Evolutionary conservation across 37 sponge, comb jelly and placozoan species (phyloP).

Genomic region (Oopsacas minuta): DNA sequence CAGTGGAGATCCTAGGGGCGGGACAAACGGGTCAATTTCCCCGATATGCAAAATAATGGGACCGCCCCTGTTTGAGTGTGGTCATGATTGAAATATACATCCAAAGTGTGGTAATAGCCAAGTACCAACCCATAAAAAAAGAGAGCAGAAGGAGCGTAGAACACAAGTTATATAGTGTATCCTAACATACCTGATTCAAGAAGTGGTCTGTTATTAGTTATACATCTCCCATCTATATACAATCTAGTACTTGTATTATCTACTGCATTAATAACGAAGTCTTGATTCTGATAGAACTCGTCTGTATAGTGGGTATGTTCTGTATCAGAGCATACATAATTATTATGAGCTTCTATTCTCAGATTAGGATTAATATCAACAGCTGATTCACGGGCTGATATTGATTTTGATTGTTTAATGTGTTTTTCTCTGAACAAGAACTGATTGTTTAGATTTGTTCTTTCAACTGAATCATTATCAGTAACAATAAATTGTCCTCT

Average conservation of each 20-base stretch:
- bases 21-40: no score
- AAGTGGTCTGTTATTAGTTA: slow-evolving; percentile 59
- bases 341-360: slow-evolving; percentile 35
- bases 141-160: no score
- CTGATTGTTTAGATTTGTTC: slow-evolving; percentile 88
- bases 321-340: slow-evolving; percentile 45
- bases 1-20: no score
- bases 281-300: slow-evolving; percentile 48
- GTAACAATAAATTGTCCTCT: slow-evolving; percentile 32
- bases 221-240: slow-evolving; percentile 94
- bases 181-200: slow-evolving; percentile 86
- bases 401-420: slow-evolving; percentile 64
- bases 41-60: no score
- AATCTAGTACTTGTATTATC: slow-evolving; percentile 86
- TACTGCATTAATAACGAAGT: slow-evolving; percentile 74
- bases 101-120: no score
- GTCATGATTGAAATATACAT: no score
- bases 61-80: no score
- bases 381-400: slow-evolving; percentile 46
- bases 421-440: slow-evolving; percentile 75
- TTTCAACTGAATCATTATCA: slow-evolving; percentile 91
- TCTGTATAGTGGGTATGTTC: slow-evolving; percentile 58
- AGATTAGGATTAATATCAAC: slow-evolving; percentile 62
- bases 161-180: no score
- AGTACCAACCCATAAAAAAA: no score